A percentile compares a stretch with the other conserved stretches of the same genome.
phyloP scores from a whole-genome alignment of 2,797 vertebrate species.

The Brachyalestes nurse region DNA sequence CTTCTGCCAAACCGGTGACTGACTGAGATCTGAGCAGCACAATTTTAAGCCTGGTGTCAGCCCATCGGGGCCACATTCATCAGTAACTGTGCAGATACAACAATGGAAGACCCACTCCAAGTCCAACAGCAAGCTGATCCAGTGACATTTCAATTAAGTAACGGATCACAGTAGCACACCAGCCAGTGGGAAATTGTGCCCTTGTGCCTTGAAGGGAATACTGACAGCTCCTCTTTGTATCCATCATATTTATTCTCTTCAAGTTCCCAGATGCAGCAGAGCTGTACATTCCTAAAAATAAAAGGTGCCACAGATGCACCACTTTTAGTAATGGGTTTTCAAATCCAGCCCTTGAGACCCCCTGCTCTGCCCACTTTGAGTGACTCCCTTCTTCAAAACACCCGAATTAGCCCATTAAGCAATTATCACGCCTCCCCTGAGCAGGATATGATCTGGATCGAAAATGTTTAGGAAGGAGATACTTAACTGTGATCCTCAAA shows the following conservation, averaged over 20 bases:
- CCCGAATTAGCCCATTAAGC: background rate
- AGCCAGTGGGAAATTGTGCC: background rate
- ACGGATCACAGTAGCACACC: background rate
- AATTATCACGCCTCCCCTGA: background rate
- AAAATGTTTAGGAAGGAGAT: background rate
- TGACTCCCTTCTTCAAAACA: background rate
- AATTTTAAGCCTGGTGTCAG: background rate
- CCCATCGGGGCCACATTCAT: background rate
- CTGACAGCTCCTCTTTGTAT: background rate
- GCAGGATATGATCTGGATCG: background rate
- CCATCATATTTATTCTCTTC: background rate
- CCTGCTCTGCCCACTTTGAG: background rate
- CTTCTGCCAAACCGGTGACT: background rate
- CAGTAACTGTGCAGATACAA: no score
- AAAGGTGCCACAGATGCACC: background rate
- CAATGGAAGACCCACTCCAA: background rate
- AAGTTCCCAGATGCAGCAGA: background rate
- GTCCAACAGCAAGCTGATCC: background rate
- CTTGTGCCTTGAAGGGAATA: background rate
- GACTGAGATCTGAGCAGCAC: background rate
- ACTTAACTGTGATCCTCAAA: background rate
- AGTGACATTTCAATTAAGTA: slow-evolving; percentile 9
- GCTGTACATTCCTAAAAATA: background rate
- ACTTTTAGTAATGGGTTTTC: background rate
- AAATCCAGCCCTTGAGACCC: background rate